Conservation (phyloP, 2,888 invertebrate genomes). For the Pollenia labialis region DNA sequence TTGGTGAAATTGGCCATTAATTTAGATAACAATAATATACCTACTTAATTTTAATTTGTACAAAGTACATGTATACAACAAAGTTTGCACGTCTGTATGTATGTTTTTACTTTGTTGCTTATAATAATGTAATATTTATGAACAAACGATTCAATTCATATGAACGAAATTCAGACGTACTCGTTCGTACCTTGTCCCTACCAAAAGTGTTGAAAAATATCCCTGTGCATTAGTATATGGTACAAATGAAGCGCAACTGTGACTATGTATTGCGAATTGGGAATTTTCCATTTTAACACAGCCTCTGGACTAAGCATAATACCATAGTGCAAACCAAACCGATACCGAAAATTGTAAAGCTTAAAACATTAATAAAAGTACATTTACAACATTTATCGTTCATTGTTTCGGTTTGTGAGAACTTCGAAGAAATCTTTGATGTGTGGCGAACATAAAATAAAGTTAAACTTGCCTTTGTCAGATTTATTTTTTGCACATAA, state of each 20-base stretch:
- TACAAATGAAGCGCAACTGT: slow-evolving; percentile 75
- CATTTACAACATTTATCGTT: slow-evolving; percentile 43
- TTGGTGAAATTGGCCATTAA: too few relatives aligned
- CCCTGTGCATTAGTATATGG: slow-evolving; percentile 7
- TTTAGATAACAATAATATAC: too few relatives aligned
- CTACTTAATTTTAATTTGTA: too few relatives aligned
- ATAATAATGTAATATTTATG: too few relatives aligned
- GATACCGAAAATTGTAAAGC: slow-evolving; percentile 22
- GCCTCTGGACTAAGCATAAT: slow-evolving; percentile 5
- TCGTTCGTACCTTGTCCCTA: background rate
- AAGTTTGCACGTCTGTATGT: too few relatives aligned
- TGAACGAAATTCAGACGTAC: background rate
- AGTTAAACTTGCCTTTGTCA: background rate
- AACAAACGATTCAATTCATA: background rate
- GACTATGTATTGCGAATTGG: slow-evolving; percentile 73
- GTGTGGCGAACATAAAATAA: slow-evolving; percentile 34
- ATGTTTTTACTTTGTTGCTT: too few relatives aligned
- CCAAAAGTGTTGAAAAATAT: background rate
- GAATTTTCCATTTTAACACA: slow-evolving; percentile 74
- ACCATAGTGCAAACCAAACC: slow-evolving; percentile 13
- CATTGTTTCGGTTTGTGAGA: slow-evolving; percentile 20
- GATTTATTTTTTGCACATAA: background rate
- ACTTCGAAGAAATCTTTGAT: slow-evolving; percentile 48
- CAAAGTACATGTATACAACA: too few relatives aligned
- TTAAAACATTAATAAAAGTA: slow-evolving; percentile 43